These are phyloP conservation scores for Phoenicopterus ruber DNA, from an alignment of 2,113 vertebrate genomes.

Conservation along the genomic window DNA sequence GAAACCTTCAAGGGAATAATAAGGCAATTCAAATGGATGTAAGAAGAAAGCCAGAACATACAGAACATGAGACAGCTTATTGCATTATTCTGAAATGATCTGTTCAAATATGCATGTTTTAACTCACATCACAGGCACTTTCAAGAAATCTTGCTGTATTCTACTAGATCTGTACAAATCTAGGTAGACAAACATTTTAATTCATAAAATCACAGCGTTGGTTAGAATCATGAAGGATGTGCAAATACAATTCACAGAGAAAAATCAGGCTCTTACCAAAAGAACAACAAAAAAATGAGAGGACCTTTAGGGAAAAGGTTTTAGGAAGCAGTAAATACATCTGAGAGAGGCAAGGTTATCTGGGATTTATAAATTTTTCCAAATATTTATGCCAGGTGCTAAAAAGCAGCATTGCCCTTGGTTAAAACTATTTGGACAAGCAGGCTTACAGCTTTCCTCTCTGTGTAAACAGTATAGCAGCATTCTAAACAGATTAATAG, in stretches of 20 bases:
- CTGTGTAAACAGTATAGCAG: constrained; percentile 80
- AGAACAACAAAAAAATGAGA: neutral
- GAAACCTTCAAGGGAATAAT: neutral
- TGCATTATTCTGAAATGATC: neutral
- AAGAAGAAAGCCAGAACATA: neutral
- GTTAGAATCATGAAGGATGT: neutral
- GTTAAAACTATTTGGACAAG: constrained; percentile 76
- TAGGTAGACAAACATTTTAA: neutral
- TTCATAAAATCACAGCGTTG: neutral
- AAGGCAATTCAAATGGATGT: neutral
- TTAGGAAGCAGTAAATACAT: constrained; percentile 82
- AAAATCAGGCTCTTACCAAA: neutral
- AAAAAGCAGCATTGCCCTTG: constrained; percentile 77
- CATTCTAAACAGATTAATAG: constrained; percentile 91
- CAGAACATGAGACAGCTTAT: neutral
- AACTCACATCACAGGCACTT: neutral
- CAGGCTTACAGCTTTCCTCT: constrained; percentile 81
- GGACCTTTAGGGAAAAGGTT: constrained; percentile 53
- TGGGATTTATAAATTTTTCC: constrained; percentile 81
- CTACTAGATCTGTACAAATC: neutral
- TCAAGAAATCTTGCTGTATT: neutral
- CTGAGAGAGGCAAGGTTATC: constrained; percentile 78
- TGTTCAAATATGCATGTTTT: neutral
- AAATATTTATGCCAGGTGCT: constrained; percentile 97
- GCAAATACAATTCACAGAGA: neutral